phyloP scores from a whole-genome alignment of 35 echinoderm and acorn worm species.

The Stichopus chloronotus region DNA sequence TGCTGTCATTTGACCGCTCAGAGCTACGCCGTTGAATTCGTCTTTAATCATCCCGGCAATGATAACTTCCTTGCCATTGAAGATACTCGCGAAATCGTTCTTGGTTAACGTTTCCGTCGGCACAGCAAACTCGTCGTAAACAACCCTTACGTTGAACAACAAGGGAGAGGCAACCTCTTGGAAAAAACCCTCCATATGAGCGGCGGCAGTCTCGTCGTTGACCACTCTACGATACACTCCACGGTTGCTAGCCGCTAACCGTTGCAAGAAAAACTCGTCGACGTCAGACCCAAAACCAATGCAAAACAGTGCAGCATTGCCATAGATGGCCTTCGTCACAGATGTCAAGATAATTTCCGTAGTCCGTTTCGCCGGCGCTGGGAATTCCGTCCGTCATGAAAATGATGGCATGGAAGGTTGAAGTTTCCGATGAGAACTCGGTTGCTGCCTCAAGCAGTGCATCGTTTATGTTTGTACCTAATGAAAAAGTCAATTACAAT shows the following conservation, averaged over 20 bases:
- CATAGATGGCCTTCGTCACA: conserved; percentile 23
- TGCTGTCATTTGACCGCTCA: background rate
- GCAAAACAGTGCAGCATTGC: conserved; percentile 33
- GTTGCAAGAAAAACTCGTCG: conserved; percentile 18
- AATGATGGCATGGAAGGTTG: conserved; percentile 15
- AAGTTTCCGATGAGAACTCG: background rate
- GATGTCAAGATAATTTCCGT: background rate
- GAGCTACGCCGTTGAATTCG: background rate
- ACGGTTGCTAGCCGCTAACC: background rate
- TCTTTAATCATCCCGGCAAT: conserved; percentile 40
- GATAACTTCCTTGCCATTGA: conserved; percentile 30
- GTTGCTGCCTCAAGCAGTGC: conserved; percentile 16
- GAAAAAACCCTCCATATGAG: conserved; percentile 51
- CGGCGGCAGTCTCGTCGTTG: conserved; percentile 9
- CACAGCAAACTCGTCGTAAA: background rate
- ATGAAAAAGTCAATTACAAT: background rate
- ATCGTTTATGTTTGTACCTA: conserved; percentile 47
- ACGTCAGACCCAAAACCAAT: conserved; percentile 55
- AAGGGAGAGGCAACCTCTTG: conserved; percentile 41
- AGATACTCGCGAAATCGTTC: conserved; percentile 34
- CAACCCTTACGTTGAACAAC: conserved; percentile 2
- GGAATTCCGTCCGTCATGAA: conserved; percentile 56
- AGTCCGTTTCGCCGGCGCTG: conserved; percentile 21
- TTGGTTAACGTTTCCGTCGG: background rate
- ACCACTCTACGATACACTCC: conserved; percentile 5